Evolutionary conservation across 2,888 invertebrate genomes (phyloP).

Genomic region (Zygaena filipendulae): DNA sequence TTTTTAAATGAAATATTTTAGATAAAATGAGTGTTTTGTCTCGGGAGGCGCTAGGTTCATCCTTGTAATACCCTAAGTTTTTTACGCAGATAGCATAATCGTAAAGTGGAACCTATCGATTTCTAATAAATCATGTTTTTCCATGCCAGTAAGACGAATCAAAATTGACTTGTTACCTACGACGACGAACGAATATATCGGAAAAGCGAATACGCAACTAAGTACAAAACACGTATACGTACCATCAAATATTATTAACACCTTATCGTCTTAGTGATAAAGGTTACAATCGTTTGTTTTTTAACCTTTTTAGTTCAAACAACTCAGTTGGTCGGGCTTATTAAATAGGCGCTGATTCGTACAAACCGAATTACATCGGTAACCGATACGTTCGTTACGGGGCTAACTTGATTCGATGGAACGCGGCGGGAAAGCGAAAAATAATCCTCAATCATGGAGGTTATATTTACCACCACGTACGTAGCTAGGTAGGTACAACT

Average conservation of each 20-base stretch:
- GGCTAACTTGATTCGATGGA: conserved; percentile 18
- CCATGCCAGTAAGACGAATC: conserved; percentile 24
- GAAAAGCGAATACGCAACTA: conserved; percentile 10
- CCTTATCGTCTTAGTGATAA: conserved; percentile 1
- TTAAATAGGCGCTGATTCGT: conserved; percentile 36
- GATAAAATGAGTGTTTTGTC: no score
- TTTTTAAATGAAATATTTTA: no score
- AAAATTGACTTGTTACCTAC: no score
- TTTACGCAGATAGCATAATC: no score
- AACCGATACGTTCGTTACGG: conserved; percentile 31
- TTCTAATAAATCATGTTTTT: conserved; percentile 23
- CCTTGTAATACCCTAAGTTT: no score
- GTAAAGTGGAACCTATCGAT: no score
- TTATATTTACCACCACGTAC: no score
- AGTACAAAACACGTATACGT: neutral
- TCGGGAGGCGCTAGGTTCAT: no score
- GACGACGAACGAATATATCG: conserved; percentile 12
- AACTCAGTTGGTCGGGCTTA: conserved; percentile 23
- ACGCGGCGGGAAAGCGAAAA: conserved; percentile 6
- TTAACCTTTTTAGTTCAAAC: no score
- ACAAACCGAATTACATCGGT: conserved; percentile 33
- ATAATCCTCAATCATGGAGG: no score
- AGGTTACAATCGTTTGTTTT: conserved; percentile 8
- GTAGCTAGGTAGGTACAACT: no score
- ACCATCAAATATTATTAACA: neutral